Evolutionary conservation across 2,797 vertebrate species (phyloP).

Genomic region (Acrossocheilus wenchowensis): DNA sequence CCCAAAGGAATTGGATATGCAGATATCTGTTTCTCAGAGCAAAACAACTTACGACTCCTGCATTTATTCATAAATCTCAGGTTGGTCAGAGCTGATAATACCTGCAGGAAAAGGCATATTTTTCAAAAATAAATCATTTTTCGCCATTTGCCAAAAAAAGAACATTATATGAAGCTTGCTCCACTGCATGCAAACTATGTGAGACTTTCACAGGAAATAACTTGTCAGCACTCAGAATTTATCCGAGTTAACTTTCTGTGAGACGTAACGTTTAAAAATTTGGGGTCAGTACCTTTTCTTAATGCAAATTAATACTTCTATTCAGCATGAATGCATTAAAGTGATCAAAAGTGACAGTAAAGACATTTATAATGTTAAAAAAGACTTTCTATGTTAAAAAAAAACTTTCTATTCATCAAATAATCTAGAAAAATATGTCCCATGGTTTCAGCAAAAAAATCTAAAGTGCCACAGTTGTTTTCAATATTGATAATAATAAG

Average conservation of each 20-base stretch:
- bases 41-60: slow-evolving; percentile 1
- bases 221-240: neutral
- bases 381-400: neutral
- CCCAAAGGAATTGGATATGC: slow-evolving; percentile 14
- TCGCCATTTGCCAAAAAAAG: neutral
- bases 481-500: too few species aligned
- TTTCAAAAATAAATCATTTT: neutral
- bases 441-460: neutral
- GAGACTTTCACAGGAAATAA: neutral
- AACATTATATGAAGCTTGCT: neutral
- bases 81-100: slow-evolving; percentile 26
- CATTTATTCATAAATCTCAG: slow-evolving; percentile 29
- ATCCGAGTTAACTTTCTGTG: neutral
- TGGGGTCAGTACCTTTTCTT: neutral
- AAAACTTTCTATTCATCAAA: neutral
- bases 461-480: too few species aligned
- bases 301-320: neutral
- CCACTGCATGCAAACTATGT: neutral
- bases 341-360: neutral
- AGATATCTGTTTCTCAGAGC: slow-evolving; percentile 3
- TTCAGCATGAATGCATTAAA: too few species aligned
- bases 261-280: neutral
- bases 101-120: neutral
- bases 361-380: neutral
- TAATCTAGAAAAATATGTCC: neutral